A percentile compares a stretch with the other conserved stretches of the same genome.
These are phyloP conservation scores for Apostichopus californicus DNA, from an alignment of 35 echinoderm and acorn worm species.

Conservation along the genomic window DNA sequence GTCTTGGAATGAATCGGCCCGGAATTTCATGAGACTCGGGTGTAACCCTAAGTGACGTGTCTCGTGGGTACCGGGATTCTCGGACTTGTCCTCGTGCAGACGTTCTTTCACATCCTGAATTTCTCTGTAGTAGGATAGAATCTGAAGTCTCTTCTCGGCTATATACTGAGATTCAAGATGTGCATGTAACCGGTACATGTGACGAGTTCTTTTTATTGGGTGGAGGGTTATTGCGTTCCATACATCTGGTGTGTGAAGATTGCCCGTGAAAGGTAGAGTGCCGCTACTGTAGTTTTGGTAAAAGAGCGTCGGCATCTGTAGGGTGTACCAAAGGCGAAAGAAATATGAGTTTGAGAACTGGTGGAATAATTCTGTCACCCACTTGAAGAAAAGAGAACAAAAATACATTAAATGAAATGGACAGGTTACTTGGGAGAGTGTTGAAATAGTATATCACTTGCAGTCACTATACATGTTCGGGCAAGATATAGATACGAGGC, in stretches of 20 bases:
- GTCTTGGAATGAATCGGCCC: conserved; percentile 69
- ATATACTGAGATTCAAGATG: conserved; percentile 79
- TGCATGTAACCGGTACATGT: conserved; percentile 89
- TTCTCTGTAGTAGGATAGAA: conserved; percentile 64
- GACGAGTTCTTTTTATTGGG: conserved; percentile 83
- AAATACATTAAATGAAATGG: no score
- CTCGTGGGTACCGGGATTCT: conserved; percentile 36
- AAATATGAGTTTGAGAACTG: not conserved
- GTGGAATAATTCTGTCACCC: no score
- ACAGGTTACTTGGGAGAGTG: no score
- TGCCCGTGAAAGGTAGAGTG: conserved; percentile 83
- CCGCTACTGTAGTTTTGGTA: conserved; percentile 90
- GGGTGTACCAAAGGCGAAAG: not conserved
- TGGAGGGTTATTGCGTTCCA: conserved; percentile 95
- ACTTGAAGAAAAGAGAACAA: no score
- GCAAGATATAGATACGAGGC: no score
- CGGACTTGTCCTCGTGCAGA: conserved; percentile 71
- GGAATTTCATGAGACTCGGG: conserved; percentile 71
- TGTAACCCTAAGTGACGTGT: conserved; percentile 62
- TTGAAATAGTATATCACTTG: no score
- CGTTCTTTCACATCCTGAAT: conserved; percentile 82
- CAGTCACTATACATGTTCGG: no score
- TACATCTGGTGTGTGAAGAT: conserved; percentile 75
- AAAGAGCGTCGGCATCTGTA: conserved; percentile 95
- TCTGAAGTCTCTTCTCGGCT: conserved; percentile 72